phyloP scores from a whole-genome alignment of 2,888 invertebrate species.

The Tortricodes alternella region DNA sequence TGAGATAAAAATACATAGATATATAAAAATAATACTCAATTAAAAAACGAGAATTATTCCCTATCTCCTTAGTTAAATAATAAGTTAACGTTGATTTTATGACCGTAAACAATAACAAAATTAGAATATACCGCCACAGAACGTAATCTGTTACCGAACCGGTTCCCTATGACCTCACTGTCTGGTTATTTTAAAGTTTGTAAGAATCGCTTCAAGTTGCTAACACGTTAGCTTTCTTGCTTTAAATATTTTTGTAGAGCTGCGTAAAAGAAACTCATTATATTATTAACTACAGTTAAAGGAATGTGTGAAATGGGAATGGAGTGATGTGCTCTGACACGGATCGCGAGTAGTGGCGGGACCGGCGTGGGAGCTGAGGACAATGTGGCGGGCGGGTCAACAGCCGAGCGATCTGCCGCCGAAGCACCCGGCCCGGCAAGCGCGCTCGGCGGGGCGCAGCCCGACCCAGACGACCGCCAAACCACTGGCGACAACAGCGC shows the following conservation, averaged over 20 bases:
- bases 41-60: no score
- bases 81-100: not conserved
- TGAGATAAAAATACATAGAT: no score
- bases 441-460: conserved; percentile 10
- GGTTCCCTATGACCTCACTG: conserved; percentile 70
- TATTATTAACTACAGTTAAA: not conserved
- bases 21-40: no score
- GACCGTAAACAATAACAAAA: conserved; percentile 37
- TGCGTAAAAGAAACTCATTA: no score
- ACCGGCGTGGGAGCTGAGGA: conserved; percentile 59
- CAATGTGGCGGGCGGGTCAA: conserved; percentile 66
- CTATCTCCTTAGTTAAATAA: no score
- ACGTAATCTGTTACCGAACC: conserved; percentile 52
- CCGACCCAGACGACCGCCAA: conserved; percentile 39
- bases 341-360: conserved; percentile 25
- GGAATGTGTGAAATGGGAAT: conserved; percentile 28
- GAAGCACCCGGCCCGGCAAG: conserved; percentile 30
- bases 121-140: conserved; percentile 42
- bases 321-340: conserved; percentile 26
- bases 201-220: conserved; percentile 17
- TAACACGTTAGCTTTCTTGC: conserved; percentile 21
- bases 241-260: not conserved
- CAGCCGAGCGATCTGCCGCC: conserved; percentile 53
- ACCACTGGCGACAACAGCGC: conserved; percentile 20
- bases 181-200: conserved; percentile 51